Percentiles rank a stretch among this genome's conserved stretches.
These are phyloP conservation scores for Agelaius phoeniceus DNA, from an alignment of 2,113 vertebrate genomes.

Conservation along the genomic window DNA sequence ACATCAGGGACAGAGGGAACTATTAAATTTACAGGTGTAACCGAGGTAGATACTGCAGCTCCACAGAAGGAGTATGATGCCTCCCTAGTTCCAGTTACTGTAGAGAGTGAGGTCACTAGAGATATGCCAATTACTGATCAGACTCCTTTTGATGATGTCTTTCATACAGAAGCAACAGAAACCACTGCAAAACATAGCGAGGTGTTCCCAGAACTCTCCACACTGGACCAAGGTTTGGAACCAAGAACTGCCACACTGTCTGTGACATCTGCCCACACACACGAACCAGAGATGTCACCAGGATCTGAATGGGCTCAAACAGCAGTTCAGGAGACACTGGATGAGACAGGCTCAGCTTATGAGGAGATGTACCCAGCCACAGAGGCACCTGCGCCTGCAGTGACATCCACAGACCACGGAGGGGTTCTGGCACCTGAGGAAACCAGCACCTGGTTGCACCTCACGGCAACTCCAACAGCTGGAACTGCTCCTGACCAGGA, in stretches of 20 bases:
- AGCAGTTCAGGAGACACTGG: neutral
- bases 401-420: neutral
- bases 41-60: slow-evolving; percentile 22
- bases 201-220: neutral
- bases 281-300: neutral
- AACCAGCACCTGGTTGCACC: neutral
- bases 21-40: slow-evolving; percentile 5
- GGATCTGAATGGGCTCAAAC: neutral
- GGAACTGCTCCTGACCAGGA: neutral
- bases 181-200: slow-evolving; percentile 2
- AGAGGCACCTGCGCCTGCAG: neutral
- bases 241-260: neutral
- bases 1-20: neutral
- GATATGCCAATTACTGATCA: slow-evolving; percentile 25
- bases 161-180: slow-evolving; percentile 39
- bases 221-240: neutral
- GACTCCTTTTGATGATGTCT: slow-evolving; percentile 11
- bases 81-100: slow-evolving; percentile 27
- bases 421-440: slow-evolving; percentile 3
- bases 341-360: slow-evolving; percentile 59
- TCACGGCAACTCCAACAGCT: neutral
- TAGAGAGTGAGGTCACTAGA: slow-evolving; percentile 51
- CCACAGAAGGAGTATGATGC: slow-evolving; percentile 40
- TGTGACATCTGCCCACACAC: neutral
- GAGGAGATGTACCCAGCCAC: neutral